Conservation (phyloP, 35 echinoderm and acorn worm species). For the Apostichopus parvimensis region DNA sequence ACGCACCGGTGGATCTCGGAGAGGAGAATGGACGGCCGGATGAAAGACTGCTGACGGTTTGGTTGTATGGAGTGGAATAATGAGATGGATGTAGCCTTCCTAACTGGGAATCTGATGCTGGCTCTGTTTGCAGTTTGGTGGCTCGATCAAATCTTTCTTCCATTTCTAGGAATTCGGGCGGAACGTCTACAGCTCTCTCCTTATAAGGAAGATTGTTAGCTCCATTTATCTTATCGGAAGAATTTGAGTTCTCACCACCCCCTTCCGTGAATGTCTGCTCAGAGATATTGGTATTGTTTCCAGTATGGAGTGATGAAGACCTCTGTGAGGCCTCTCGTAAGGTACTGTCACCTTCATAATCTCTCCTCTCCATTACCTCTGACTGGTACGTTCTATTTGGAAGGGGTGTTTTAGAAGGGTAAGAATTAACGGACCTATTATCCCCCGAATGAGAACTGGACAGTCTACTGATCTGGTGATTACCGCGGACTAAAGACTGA, state of each 20-base stretch:
- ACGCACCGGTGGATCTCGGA: neutral
- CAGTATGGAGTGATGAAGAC: neutral
- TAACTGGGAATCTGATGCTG: neutral
- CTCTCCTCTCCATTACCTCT: neutral
- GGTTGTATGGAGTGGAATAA: slow-evolving; percentile 26
- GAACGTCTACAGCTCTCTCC: slow-evolving; percentile 41
- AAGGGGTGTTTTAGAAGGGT: neutral
- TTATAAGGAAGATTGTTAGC: neutral
- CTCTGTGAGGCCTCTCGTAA: neutral
- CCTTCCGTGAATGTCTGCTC: neutral
- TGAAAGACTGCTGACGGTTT: neutral
- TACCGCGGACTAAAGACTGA: neutral
- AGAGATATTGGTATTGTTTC: neutral
- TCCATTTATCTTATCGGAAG: neutral
- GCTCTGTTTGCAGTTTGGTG: neutral
- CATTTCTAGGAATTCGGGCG: slow-evolving; percentile 14
- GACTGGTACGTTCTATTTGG: neutral
- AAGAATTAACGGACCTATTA: neutral
- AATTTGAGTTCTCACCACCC: neutral
- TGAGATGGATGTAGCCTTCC: neutral
- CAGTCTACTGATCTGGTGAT: neutral
- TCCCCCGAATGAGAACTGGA: neutral
- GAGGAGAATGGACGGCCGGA: slow-evolving; percentile 31
- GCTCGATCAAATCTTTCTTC: neutral
- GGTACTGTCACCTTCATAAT: neutral